Evolutionary conservation across 2,113 vertebrate species (phyloP), one percentile per base, ranked within the genome.

Genomic region (Gorilla gorilla): DNA sequence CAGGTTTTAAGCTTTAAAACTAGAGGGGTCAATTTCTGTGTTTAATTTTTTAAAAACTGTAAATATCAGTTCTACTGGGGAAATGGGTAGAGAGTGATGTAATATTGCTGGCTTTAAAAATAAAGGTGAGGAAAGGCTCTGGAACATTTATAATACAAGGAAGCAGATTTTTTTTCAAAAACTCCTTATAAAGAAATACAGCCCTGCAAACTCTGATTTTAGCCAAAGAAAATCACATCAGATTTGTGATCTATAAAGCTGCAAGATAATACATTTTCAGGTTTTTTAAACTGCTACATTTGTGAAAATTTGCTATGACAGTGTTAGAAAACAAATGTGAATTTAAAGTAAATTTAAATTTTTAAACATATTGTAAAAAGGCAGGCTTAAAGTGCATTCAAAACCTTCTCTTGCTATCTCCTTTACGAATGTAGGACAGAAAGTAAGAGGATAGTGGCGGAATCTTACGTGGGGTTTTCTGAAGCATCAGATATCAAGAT

Each of bases 61-160:
- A 59, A 4, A 59, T 59, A 59, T 59, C 57, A 25, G 57, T 59
- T 59, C 23, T 11, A 59, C 9, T 25, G 57, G 1, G 57, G 23
- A 59, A 59, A 25, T 25, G 9, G 57, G 57, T 11, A 75, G 32
- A 89, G 5, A 92, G 17, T 50, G 25, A 20, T 61, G 32, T 18
- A 17, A 48, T n/a, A 81, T 52, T 25, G 2, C 5, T 89, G 11
- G 23, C n/a, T 80, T 80, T 22, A 8, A 81, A 83, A 35, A 57
- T 3, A 22, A 17, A 57, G 13, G 13, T 52, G 32, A 1, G 5
- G 6, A 25, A 81, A 10, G 0, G 0, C 27, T 35, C 25, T 82
- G 50, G 8, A 35, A 73, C 10, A 13, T 64, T 9, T 30, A 66
- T 43, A 75, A 52, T 1, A 35, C 12, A 68, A 78, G 12, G 1